These are phyloP conservation scores for Amiota communis DNA, from an alignment of 2,888 invertebrate genomes.

Conservation along the genomic window DNA sequence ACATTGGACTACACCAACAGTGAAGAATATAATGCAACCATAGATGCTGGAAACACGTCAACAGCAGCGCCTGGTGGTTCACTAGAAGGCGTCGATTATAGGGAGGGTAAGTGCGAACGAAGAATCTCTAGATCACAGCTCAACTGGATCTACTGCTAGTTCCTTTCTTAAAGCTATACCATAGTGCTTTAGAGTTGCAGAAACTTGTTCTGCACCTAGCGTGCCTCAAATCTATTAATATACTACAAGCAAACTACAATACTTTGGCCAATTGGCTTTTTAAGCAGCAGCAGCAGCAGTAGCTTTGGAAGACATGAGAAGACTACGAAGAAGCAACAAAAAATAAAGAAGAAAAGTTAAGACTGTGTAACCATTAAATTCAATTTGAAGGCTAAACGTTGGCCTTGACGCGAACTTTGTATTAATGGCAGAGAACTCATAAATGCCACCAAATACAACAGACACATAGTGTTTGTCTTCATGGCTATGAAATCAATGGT, in stretches of 20 bases:
- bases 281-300: background rate
- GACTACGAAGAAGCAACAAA: conserved; percentile 11
- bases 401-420: conserved; percentile 54
- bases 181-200: background rate
- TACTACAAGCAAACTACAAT: conserved; percentile 32
- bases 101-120: conserved; percentile 65
- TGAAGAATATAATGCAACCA: conserved; percentile 42
- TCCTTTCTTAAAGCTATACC: background rate
- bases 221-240: conserved; percentile 60
- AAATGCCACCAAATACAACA: conserved; percentile 30
- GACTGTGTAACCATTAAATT: conserved; percentile 63
- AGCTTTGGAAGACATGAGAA: background rate
- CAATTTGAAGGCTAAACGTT: conserved; percentile 65
- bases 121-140: conserved; percentile 7
- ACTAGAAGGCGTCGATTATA: conserved; percentile 72
- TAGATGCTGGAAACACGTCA: conserved; percentile 47
- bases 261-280: conserved; percentile 51
- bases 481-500: conserved; percentile 11
- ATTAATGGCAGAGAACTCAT: conserved; percentile 21
- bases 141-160: conserved; percentile 5
- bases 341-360: conserved; percentile 47
- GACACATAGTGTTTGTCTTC: conserved; percentile 38
- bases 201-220: conserved; percentile 55
- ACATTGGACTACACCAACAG: conserved; percentile 49
- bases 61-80: conserved; percentile 61